Evolutionary conservation across 2,888 invertebrate species (phyloP).

Genomic region (Heliconius sara): DNA sequence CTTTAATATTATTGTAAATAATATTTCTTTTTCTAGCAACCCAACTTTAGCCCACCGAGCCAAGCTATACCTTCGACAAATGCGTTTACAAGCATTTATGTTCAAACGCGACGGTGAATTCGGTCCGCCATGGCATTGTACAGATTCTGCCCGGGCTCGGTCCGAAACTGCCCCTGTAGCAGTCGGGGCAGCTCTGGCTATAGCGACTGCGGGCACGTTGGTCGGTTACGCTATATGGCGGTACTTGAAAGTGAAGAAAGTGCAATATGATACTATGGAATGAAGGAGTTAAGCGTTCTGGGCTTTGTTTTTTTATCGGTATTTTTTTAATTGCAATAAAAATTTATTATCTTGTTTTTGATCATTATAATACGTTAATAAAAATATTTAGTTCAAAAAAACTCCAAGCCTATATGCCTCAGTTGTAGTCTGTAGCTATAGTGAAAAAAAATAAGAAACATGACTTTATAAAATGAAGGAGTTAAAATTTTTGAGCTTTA

Average conservation of each 20-base stretch:
- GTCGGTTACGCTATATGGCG: slow-evolving; percentile 93
- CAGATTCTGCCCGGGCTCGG: slow-evolving; percentile 74
- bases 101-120: slow-evolving; percentile 90
- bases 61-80: slow-evolving; percentile 86
- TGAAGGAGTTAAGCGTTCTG: slow-evolving; percentile 66
- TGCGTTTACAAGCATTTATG: slow-evolving; percentile 94
- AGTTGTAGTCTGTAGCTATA: background rate
- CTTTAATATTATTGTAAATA: background rate
- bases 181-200: slow-evolving; percentile 90
- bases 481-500: background rate
- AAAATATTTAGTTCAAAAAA: background rate
- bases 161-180: slow-evolving; percentile 94
- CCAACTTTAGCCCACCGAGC: slow-evolving; percentile 81
- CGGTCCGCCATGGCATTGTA: slow-evolving; percentile 88
- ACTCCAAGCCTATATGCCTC: background rate
- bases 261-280: slow-evolving; percentile 96
- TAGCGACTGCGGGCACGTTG: slow-evolving; percentile 91
- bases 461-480: background rate
- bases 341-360: background rate
- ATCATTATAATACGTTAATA: background rate
- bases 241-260: slow-evolving; percentile 94
- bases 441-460: no score
- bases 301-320: slow-evolving; percentile 40
- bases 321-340: background rate
- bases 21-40: slow-evolving; percentile 54